Percentiles rank a stretch among this genome's conserved stretches.
phyloP scores from a whole-genome alignment of 2,113 vertebrate genomes.

The Periophthalmodon schlosseri region DNA sequence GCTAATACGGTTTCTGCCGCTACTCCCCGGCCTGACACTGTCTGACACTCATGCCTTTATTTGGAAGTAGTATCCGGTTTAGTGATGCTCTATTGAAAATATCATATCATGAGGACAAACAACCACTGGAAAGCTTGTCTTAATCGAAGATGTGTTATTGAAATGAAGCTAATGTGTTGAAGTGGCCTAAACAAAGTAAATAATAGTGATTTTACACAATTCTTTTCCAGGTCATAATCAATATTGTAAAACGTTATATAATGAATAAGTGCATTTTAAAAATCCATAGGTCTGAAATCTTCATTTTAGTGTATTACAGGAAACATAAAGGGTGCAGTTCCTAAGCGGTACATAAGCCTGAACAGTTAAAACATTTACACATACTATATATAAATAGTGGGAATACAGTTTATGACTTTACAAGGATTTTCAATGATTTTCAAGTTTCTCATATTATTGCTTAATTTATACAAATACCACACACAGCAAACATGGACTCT shows the following conservation, averaged over 20 bases:
- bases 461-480: not conserved
- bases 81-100: conserved; percentile 56
- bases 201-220: not conserved
- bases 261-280: too few species aligned
- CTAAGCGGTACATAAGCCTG: not conserved
- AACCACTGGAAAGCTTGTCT: conserved; percentile 25
- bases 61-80: conserved; percentile 69
- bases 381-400: not conserved
- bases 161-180: too few species aligned
- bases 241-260: too few species aligned
- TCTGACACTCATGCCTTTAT: conserved; percentile 65
- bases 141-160: conserved; percentile 12
- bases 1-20: conserved; percentile 70
- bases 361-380: too few species aligned
- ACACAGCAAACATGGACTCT: not conserved
- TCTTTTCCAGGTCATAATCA: not conserved
- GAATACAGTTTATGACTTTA: too few species aligned
- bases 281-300: too few species aligned
- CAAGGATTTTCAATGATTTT: too few species aligned
- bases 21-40: conserved; percentile 56
- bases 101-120: conserved; percentile 45
- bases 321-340: too few species aligned
- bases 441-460: too few species aligned
- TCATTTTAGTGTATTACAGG: too few species aligned
- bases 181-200: not conserved